Evolutionary conservation across 2,888 invertebrate species (phyloP), one percentile per base, ranked within the genome.

Genomic region (Euproctis similis): DNA sequence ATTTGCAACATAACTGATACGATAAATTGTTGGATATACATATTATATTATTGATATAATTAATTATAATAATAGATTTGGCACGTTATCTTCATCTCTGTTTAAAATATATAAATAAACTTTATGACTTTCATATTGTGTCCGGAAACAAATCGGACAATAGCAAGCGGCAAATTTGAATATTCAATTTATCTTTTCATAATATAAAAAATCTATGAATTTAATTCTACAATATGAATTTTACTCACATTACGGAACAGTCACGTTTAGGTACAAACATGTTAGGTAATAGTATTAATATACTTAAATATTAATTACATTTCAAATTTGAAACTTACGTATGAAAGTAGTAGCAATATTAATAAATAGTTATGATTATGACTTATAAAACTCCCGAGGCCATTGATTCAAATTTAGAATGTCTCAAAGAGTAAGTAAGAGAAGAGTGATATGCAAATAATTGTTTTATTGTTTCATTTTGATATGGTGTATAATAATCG

Each of bases 131-230:
- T n/a, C n/a, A n/a, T n/a, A n/a, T n/a, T n/a, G n/a, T n/a, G n/a
- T n/a, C n/a, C 45, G 39, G 38, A 44, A 34, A 4, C 47, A 49
- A 48, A 41, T 41, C 40, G 66, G 76, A 72, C 80, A 74, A 74
- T 64, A 76, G 69, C 70, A 70, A 71, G 66, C 67, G 53, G 45
- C 47, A 45, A n/a, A n/a, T n/a, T n/a, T n/a, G n/a, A n/a, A n/a
- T n/a, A n/a, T n/a, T n/a, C n/a, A n/a, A n/a, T n/a, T n/a, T n/a
- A n/a, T n/a, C n/a, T n/a, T n/a, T n/a, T n/a, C n/a, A n/a, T n/a
- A n/a, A n/a, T n/a, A n/a, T n/a, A n/a, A n/a, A n/a, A n/a, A n/a
- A n/a, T n/a, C 53, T 59, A 58, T 58, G 44, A 49, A 58, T 53
- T 46, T 44, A 36, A 42, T 37, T 39, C 43, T 34, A 34, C 39